These are phyloP conservation scores for Erythrocercus mccallii DNA, from an alignment of 2,113 vertebrate species.

Conservation along the genomic window DNA sequence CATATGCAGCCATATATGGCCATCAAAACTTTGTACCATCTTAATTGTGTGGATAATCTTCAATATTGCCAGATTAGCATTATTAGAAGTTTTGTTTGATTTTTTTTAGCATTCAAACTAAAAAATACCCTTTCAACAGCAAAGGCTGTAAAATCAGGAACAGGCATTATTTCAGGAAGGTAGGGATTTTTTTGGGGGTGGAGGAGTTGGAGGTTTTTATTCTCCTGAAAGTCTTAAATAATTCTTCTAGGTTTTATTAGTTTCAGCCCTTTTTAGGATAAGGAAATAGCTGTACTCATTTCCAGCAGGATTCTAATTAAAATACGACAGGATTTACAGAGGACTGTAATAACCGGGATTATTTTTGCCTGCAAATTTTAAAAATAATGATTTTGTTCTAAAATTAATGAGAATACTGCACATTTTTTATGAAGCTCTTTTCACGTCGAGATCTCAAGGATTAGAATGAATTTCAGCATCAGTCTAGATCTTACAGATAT, in stretches of 20 bases:
- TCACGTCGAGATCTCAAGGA: neutral
- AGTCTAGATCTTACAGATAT: neutral
- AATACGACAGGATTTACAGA: constrained; percentile 24
- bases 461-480: neutral
- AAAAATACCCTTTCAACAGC: neutral
- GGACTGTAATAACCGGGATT: constrained; percentile 1
- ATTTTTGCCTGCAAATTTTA: neutral
- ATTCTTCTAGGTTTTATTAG: neutral
- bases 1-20: neutral
- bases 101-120: neutral
- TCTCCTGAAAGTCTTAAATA: neutral
- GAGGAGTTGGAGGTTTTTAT: neutral
- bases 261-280: neutral
- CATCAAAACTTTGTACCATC: neutral
- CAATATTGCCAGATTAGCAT: neutral
- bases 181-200: accelerated
- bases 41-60: neutral
- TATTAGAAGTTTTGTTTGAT: neutral
- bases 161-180: neutral
- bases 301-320: constrained; percentile 33
- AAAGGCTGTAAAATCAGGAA: neutral
- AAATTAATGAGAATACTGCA: neutral
- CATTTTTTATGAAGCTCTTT: neutral
- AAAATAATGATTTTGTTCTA: neutral
- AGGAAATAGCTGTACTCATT: neutral